Evolutionary conservation across 2,888 invertebrate species (phyloP).

Genomic region (Anagyrus pseudococci): DNA sequence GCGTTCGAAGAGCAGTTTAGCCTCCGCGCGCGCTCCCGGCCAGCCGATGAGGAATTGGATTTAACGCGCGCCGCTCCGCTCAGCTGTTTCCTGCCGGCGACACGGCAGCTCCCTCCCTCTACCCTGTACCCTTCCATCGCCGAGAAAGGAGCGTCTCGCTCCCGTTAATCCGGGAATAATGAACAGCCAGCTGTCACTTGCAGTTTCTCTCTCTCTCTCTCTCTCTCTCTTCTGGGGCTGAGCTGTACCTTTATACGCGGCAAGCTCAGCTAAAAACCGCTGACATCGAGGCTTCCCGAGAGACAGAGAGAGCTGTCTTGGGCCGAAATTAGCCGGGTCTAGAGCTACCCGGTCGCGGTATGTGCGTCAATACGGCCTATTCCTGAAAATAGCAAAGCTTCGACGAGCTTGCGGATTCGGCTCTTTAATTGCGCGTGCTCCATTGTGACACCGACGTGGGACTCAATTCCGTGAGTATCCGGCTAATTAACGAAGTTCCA

Average conservation of each 20-base stretch:
- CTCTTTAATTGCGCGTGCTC: too few relatives aligned
- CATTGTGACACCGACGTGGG: too few relatives aligned
- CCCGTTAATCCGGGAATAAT: conserved; percentile 59
- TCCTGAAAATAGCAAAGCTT: too few relatives aligned
- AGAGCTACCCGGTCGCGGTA: background rate
- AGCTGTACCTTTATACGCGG: too few relatives aligned
- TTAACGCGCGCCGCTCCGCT: conserved; percentile 30
- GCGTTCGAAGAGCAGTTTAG: too few relatives aligned
- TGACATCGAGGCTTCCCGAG: background rate
- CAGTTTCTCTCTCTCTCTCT: conserved; percentile 52
- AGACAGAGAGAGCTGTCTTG: conserved; percentile 27
- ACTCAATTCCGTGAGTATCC: too few relatives aligned
- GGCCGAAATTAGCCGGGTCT: conserved; percentile 23
- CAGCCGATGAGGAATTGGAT: conserved; percentile 29
- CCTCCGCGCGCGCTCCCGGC: too few relatives aligned
- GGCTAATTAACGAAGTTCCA: too few relatives aligned
- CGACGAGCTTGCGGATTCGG: too few relatives aligned
- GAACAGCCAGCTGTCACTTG: conserved; percentile 59
- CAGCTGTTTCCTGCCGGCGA: conserved; percentile 10
- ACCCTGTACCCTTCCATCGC: conserved; percentile 8
- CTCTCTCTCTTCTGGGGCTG: too few relatives aligned
- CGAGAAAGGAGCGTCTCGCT: too few relatives aligned
- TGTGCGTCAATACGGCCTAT: background rate
- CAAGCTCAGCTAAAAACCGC: background rate
- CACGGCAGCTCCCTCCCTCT: conserved; percentile 3